These are phyloP conservation scores for Gallinago nigripennis DNA, from an alignment of 2,797 vertebrate genomes.

Conservation along the genomic window DNA sequence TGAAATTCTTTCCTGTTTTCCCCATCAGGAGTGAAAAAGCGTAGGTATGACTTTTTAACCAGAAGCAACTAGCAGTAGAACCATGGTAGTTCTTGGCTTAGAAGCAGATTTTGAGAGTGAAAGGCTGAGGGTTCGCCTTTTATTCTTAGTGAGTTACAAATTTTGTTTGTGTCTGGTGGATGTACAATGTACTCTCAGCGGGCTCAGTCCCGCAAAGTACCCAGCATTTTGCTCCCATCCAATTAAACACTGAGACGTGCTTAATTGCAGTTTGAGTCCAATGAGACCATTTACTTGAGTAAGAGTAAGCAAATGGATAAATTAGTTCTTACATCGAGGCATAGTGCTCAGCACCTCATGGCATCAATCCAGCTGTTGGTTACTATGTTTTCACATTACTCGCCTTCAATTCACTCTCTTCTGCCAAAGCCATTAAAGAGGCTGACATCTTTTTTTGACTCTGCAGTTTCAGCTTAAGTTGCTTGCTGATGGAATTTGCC, in stretches of 20 bases:
- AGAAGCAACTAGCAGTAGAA: not conserved
- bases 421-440: slow-evolving; percentile 24
- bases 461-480: slow-evolving; percentile 30
- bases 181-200: not conserved
- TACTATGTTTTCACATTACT: slow-evolving; percentile 38
- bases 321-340: slow-evolving; percentile 26
- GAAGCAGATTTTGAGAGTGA: not conserved
- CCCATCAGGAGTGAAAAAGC: not conserved
- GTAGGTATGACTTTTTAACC: not conserved
- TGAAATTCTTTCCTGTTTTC: not conserved
- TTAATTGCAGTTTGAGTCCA: slow-evolving; percentile 41
- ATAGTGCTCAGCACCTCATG: slow-evolving; percentile 1
- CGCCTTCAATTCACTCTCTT: not conserved
- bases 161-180: not conserved
- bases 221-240: not conserved
- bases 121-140: not conserved
- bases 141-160: not conserved
- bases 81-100: not conserved
- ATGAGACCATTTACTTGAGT: slow-evolving; percentile 40
- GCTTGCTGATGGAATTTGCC: not conserved
- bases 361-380: slow-evolving; percentile 26
- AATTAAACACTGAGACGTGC: not conserved
- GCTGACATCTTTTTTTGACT: not conserved
- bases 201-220: not conserved
- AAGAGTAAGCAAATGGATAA: slow-evolving; percentile 39